Conservation (phyloP, 2,113 vertebrate genomes). For the Crotalus horridus region DNA sequence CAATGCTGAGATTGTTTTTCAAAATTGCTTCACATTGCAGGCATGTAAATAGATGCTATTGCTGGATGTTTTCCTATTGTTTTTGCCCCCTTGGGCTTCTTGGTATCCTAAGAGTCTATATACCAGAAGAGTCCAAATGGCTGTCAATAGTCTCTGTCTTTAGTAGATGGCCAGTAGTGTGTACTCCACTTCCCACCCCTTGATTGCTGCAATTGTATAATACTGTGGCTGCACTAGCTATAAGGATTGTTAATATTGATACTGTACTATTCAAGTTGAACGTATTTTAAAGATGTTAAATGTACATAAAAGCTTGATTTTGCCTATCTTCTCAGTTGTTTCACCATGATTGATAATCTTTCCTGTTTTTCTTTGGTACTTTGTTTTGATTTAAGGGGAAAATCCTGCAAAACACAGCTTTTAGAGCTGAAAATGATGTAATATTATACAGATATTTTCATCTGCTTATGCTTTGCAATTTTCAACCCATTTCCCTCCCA, state of each 20-base stretch:
- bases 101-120: constrained; percentile 59
- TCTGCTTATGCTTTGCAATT: not conserved
- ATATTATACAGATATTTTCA: not conserved
- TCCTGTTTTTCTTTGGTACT: constrained; percentile 24
- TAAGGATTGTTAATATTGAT: constrained; percentile 63
- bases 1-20: constrained; percentile 56
- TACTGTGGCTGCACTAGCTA: constrained; percentile 64
- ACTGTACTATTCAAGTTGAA: constrained; percentile 66
- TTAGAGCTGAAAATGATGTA: not conserved
- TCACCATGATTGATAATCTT: constrained; percentile 44
- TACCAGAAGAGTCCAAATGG: constrained; percentile 51
- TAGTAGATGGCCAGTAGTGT: constrained; percentile 37
- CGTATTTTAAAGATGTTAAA: constrained; percentile 66
- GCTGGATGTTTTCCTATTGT: constrained; percentile 56
- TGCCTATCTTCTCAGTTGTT: constrained; percentile 49
- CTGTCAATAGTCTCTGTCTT: constrained; percentile 59
- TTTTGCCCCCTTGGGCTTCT: constrained; percentile 54
- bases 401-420: not conserved
- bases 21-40: constrained; percentile 71
- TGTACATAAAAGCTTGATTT: constrained; percentile 71
- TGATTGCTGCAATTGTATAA: constrained; percentile 63
- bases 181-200: not conserved
- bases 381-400: not conserved
- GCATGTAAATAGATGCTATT: constrained; percentile 63
- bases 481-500: not conserved